A percentile compares a stretch with the other conserved stretches of the same genome.
Conservation (phyloP, 2,888 invertebrate species). For the Leptinotarsa juncta region DNA sequence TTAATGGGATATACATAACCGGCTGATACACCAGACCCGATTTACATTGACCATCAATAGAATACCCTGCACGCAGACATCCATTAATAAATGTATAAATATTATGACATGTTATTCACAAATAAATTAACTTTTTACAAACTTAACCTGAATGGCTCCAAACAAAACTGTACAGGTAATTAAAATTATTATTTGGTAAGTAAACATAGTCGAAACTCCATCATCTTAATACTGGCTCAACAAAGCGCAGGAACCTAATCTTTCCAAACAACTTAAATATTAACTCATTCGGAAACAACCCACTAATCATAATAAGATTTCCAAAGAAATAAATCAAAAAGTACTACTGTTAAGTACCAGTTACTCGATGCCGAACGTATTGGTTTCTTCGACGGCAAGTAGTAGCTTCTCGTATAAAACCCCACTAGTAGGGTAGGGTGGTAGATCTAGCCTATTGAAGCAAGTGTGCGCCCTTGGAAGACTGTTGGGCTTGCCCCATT, state of each 20-base stretch:
- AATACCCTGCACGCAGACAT: conserved; percentile 7
- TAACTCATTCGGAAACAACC: conserved; percentile 49
- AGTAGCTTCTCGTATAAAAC: conserved; percentile 91
- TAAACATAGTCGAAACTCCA: conserved; percentile 35
- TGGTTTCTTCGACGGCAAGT: conserved; percentile 94
- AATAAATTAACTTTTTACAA: conserved; percentile 40
- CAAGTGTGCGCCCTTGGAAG: conserved; percentile 97
- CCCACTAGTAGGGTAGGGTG: conserved; percentile 93
- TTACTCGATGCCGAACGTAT: conserved; percentile 96
- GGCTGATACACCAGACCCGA: conserved; percentile 11
- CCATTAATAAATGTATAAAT: conserved; percentile 31
- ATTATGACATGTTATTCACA: conserved; percentile 35
- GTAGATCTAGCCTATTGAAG: conserved; percentile 96
- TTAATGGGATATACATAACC: neutral
- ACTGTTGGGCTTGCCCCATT: conserved; percentile 95
- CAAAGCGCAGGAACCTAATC: conserved; percentile 40
- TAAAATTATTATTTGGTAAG: conserved; percentile 46
- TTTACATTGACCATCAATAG: conserved; percentile 9
- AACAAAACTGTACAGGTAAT: conserved; percentile 41
- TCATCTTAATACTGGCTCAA: conserved; percentile 45
- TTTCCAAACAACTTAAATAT: conserved; percentile 51
- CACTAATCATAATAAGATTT: conserved; percentile 32
- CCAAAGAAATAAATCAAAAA: conserved; percentile 40
- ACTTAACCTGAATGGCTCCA: conserved; percentile 28
- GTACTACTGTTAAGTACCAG: conserved; percentile 38